phyloP scores from a whole-genome alignment of 2,888 invertebrate species.

The Ormyrus pomaceus region DNA sequence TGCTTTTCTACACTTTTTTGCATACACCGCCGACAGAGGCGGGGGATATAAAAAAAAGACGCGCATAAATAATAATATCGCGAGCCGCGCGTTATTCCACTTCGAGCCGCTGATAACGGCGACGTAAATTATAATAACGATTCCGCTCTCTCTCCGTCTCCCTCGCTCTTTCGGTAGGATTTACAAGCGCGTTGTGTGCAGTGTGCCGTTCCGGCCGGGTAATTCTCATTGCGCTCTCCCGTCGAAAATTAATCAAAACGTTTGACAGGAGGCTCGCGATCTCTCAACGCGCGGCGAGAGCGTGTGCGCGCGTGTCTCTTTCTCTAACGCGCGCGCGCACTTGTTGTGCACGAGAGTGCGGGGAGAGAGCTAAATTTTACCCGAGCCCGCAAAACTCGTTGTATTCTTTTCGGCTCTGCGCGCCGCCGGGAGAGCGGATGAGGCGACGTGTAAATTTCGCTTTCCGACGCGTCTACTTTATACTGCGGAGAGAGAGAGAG shows the following conservation, averaged over 20 bases:
- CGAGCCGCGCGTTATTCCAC: neutral
- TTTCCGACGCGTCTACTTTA: constrained; percentile 4
- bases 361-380: too few relatives aligned
- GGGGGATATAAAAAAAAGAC: too few relatives aligned
- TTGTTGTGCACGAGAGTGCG: too few relatives aligned
- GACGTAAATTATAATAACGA: constrained; percentile 44
- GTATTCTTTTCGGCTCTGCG: neutral
- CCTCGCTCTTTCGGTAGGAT: neutral
- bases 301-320: neutral
- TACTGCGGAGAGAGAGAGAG: neutral
- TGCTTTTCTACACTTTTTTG: too few relatives aligned
- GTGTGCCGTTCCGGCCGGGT: constrained; percentile 6
- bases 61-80: constrained; percentile 22
- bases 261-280: constrained; percentile 20
- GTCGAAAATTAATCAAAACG: constrained; percentile 52
- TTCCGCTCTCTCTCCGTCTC: neutral
- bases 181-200: constrained; percentile 1
- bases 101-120: constrained; percentile 21
- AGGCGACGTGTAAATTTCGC: constrained; percentile 35
- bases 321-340: too few relatives aligned
- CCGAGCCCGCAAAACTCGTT: neutral
- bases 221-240: constrained; percentile 5
- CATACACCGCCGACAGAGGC: too few relatives aligned
- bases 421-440: constrained; percentile 2
- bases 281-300: neutral